Evolutionary conservation across 2,888 invertebrate genomes (phyloP).

Genomic region (Candidula unifasciata): DNA sequence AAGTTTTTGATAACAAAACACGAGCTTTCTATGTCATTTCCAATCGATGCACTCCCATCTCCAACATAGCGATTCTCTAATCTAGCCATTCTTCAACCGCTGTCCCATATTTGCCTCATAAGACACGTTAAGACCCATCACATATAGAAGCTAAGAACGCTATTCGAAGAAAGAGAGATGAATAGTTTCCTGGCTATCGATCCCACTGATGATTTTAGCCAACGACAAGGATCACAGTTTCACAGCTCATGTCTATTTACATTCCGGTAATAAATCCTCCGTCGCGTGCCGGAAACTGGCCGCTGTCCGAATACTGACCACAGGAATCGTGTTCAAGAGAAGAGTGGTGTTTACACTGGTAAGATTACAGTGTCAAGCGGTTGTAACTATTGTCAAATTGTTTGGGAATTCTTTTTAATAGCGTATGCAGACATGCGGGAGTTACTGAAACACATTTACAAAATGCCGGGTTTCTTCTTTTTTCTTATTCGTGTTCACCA

Average conservation of each 20-base stretch:
- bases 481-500: too few relatives aligned
- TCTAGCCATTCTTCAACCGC: neutral
- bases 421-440: too few relatives aligned
- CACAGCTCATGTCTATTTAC: constrained; percentile 54
- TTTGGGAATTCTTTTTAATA: constrained; percentile 16
- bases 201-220: neutral
- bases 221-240: neutral
- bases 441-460: too few relatives aligned
- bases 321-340: constrained; percentile 20
- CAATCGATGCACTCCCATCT: neutral
- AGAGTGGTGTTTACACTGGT: constrained; percentile 20
- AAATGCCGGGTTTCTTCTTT: too few relatives aligned
- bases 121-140: neutral
- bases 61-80: neutral
- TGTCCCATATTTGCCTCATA: neutral
- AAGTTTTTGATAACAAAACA: neutral
- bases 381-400: constrained; percentile 25
- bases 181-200: constrained; percentile 40
- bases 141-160: neutral
- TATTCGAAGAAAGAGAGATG: neutral
- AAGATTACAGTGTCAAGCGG: constrained; percentile 16
- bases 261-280: constrained; percentile 56
- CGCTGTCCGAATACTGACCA: constrained; percentile 51
- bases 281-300: constrained; percentile 39
- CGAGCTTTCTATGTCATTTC: neutral